Evolutionary conservation across 2,888 invertebrate genomes (phyloP).

Genomic region (Myopa tessellatipennis): DNA sequence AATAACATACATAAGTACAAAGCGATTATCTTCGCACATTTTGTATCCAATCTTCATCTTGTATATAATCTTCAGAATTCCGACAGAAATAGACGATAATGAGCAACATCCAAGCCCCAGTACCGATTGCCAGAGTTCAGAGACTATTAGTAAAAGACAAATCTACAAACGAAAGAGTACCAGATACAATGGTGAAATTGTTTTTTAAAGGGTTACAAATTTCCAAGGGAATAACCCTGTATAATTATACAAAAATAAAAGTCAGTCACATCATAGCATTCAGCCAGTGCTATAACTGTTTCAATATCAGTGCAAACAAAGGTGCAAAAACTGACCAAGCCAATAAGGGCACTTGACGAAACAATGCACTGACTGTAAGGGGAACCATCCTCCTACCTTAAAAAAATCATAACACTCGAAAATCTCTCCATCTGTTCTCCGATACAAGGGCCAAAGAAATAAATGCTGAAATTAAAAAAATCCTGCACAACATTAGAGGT

Average conservation of each 20-base stretch:
- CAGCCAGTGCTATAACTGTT: not conserved
- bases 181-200: not conserved
- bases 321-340: no score
- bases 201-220: not conserved
- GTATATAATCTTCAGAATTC: not conserved
- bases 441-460: no score
- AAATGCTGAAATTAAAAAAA: no score
- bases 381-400: not conserved
- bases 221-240: not conserved
- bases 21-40: not conserved
- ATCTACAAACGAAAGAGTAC: not conserved
- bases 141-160: not conserved
- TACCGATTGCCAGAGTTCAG: not conserved
- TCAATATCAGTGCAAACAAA: no score
- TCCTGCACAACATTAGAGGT: no score
- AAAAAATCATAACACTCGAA: no score
- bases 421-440: no score
- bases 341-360: not conserved
- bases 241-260: not conserved
- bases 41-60: not conserved
- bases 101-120: not conserved
- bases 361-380: not conserved
- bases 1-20: no score
- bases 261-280: not conserved
- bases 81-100: not conserved